A percentile compares a stretch with the other conserved stretches of the same genome.
Evolutionary conservation across 2,797 vertebrate genomes (phyloP).

Genomic region (Microtus obscurus): DNA sequence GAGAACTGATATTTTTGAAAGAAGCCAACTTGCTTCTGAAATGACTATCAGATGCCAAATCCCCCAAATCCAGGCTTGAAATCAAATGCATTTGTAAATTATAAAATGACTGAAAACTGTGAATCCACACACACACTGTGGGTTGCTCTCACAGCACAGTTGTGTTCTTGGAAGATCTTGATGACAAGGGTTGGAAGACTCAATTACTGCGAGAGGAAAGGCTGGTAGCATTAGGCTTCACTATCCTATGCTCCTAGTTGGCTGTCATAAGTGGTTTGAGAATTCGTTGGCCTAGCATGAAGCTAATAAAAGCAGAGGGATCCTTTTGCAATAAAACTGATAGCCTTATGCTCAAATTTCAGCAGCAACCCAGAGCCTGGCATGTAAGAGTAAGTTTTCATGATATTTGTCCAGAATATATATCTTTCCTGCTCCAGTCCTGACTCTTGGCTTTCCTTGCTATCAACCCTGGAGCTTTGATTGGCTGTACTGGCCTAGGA

Average conservation of each 20-base stretch:
- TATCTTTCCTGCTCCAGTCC: background rate
- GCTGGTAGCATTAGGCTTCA: background rate
- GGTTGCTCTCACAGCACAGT: background rate
- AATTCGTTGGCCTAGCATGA: background rate
- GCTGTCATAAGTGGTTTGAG: background rate
- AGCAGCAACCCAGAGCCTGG: background rate
- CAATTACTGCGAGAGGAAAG: background rate
- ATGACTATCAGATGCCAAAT: background rate
- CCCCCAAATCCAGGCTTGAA: background rate
- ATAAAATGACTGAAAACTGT: background rate
- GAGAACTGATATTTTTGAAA: slow-evolving; percentile 34
- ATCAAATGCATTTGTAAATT: slow-evolving; percentile 35
- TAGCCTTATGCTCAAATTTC: background rate
- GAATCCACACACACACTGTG: background rate
- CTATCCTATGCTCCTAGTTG: background rate
- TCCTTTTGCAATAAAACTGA: background rate
- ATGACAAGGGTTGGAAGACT: background rate
- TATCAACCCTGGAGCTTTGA: background rate
- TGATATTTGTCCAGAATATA: background rate
- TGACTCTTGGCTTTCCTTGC: background rate
- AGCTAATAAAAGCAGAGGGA: background rate
- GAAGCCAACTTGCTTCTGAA: slow-evolving; percentile 49
- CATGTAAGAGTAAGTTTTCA: background rate
- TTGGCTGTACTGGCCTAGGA: background rate
- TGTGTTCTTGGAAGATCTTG: background rate